phyloP scores from a whole-genome alignment of 2,888 invertebrate species.

The Drosophila villosipedis region DNA sequence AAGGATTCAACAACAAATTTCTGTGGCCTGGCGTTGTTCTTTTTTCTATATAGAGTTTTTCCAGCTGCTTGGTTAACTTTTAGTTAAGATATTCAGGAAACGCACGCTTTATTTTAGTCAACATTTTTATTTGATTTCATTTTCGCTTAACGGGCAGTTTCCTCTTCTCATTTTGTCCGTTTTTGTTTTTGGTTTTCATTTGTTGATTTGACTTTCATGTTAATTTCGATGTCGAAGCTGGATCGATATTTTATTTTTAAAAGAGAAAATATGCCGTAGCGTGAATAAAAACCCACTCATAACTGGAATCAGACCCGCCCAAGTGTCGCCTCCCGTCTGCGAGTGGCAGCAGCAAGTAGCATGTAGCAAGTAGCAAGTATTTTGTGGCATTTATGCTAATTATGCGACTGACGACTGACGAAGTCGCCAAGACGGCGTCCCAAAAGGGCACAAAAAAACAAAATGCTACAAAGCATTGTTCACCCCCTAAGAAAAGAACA shows the following conservation, averaged over 20 bases:
- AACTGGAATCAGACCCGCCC: conserved; percentile 40
- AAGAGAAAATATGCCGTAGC: conserved; percentile 18
- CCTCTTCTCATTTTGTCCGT: conserved; percentile 3
- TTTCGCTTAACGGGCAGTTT: conserved; percentile 20
- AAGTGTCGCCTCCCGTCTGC: conserved; percentile 53
- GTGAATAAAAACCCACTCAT: conserved; percentile 23
- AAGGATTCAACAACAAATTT: conserved; percentile 12
- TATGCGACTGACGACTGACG: conserved; percentile 44
- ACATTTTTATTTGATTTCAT: conserved; percentile 63
- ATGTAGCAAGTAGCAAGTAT: conserved; percentile 41
- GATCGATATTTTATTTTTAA: conserved; percentile 59
- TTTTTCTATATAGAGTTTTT: neutral
- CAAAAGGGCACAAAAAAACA: conserved; percentile 5
- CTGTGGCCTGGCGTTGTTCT: neutral
- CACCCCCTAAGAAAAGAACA: neutral
- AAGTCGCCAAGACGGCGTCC: conserved; percentile 10
- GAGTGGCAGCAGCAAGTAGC: conserved; percentile 13
- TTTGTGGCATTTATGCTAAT: conserved; percentile 74
- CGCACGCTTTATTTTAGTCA: conserved; percentile 29
- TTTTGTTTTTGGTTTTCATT: conserved; percentile 41
- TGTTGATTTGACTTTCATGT: conserved; percentile 74
- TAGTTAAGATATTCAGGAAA: neutral
- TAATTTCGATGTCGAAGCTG: conserved; percentile 65
- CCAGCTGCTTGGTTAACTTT: conserved; percentile 26
- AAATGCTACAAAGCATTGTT: conserved; percentile 33